These are phyloP conservation scores for Aegotheles bennettii DNA, from an alignment of 2,113 vertebrate genomes.

Conservation along the genomic window DNA sequence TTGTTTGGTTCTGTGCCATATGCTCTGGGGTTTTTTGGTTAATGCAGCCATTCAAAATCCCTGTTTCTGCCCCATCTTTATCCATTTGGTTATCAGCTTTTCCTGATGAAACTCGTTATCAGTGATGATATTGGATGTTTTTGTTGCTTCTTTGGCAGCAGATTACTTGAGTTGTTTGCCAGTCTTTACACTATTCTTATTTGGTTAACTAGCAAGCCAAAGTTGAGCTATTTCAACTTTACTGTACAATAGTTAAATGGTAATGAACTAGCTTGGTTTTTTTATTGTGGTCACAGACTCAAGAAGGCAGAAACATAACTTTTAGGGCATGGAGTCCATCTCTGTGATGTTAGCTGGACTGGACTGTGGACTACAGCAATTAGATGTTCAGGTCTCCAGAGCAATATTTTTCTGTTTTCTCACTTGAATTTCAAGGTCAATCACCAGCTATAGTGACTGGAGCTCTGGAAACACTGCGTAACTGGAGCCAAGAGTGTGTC, in stretches of 20 bases:
- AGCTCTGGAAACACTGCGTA: not conserved
- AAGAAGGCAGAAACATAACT: not conserved
- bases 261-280: not conserved
- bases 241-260: not conserved
- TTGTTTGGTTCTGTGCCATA: not conserved
- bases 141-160: not conserved
- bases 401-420: not conserved
- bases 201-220: not conserved
- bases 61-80: not conserved
- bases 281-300: not conserved
- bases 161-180: not conserved
- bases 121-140: not conserved
- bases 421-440: not conserved
- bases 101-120: not conserved
- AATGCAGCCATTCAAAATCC: not conserved
- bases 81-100: not conserved
- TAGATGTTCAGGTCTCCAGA: not conserved
- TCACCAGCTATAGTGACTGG: not conserved
- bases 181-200: not conserved
- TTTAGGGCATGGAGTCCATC: not conserved
- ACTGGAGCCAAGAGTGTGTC: conserved; percentile 13
- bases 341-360: not conserved
- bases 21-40: not conserved
- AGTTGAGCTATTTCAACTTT: not conserved
- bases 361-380: not conserved